Evolutionary conservation across 1,140 invertebrate genomes (phyloP), one percentile per base, ranked within the genome.

Genomic region (Cephus cinctus): DNA sequence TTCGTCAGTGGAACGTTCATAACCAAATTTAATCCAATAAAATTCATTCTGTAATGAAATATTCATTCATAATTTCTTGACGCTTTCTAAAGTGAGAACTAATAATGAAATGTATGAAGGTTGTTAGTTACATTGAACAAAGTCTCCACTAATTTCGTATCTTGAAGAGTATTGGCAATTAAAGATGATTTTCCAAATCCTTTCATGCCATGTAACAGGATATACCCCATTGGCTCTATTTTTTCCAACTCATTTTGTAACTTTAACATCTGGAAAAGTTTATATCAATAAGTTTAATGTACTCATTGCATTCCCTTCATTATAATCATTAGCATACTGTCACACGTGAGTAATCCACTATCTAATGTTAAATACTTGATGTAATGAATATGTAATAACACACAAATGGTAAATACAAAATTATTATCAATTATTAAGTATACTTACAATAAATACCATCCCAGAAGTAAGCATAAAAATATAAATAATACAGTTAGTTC

Each of bases 131-230:
- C 71, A 41, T 56, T 31, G 49, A 75, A 75, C 32, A 58, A 43
- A 39, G 73, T 71, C 31, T 76, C 66, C 11, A 77, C 51, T 4
- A 84, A 63, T 34, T 75, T 54, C 5, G 67, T 65, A 50, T 84
- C 77, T 9, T 82, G 67, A 1, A 88, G 57, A 5, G 80, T 79
- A 46, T 78, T 80, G 18, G 79, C 76, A n/a, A 80, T 81, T n/a
- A 86, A 63, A 30, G 79, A 79, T 0, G 84, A 82, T 75, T 87
- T 88, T n/a, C 86, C 86, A 56, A 78, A 82, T 9, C 86, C 86
- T 19, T 81, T 78, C 82, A 87, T 86, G 2, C 86, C 86, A 65
- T 84, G 80, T 11, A 87, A 65, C 4, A 75, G 78, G 9, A 87
- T 45, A 54, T 81, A 81, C 41, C 77, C 72, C 47, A 78, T 73